Percentiles rank a stretch among this genome's conserved stretches.
phyloP scores from a whole-genome alignment of 1,140 invertebrate species.

The Calycopis cecrops region DNA sequence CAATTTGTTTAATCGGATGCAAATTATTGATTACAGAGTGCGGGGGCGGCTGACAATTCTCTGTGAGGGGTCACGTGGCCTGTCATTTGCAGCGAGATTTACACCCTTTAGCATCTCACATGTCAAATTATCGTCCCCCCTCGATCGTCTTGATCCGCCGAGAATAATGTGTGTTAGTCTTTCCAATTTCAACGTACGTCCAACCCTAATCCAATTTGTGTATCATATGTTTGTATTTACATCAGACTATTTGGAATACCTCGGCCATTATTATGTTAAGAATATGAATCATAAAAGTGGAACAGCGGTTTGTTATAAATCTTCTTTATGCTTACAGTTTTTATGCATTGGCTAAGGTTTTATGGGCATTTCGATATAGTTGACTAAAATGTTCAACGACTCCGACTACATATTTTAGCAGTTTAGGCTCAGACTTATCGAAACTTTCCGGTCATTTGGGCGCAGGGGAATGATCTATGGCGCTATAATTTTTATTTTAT shows the following conservation, averaged over 20 bases:
- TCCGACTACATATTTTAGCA: conserved; percentile 16
- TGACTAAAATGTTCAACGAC: conserved; percentile 11
- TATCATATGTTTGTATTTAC: not conserved
- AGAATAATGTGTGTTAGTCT: conserved; percentile 42
- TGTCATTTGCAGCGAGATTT: conserved; percentile 61
- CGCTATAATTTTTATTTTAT: conserved; percentile 34
- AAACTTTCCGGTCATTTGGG: conserved; percentile 55
- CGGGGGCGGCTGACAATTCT: conserved; percentile 10
- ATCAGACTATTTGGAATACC: no score
- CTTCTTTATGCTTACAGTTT: not conserved
- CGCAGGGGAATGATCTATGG: conserved; percentile 34
- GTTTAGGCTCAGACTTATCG: conserved; percentile 51
- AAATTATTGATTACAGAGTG: conserved; percentile 37
- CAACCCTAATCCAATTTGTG: no score
- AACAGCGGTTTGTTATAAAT: not conserved
- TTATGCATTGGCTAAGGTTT: conserved; percentile 4
- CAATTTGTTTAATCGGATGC: conserved; percentile 32
- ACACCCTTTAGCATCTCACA: conserved; percentile 46
- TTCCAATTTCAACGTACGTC: conserved; percentile 29
- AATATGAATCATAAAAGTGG: no score
- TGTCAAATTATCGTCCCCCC: conserved; percentile 42
- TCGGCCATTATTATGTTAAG: no score
- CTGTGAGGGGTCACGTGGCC: conserved; percentile 36
- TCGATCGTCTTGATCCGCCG: conserved; percentile 22
- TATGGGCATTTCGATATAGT: conserved; percentile 17